These are phyloP conservation scores for Petrocephalus zakoni DNA, from an alignment of 2,113 vertebrate genomes.

Conservation along the genomic window DNA sequence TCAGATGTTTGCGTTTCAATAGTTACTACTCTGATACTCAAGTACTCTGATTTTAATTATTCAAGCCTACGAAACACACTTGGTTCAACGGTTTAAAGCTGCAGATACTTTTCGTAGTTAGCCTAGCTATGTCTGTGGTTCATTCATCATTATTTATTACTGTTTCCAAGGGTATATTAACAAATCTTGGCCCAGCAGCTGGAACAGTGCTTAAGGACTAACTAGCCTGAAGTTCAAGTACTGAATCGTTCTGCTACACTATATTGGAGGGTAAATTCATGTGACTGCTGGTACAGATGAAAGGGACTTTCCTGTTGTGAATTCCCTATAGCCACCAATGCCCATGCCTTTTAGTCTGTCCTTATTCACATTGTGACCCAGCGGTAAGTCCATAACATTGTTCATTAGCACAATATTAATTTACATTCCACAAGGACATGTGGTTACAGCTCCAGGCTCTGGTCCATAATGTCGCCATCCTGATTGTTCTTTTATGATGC, in stretches of 20 bases:
- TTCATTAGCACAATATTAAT: slow-evolving; percentile 3
- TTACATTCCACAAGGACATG: neutral
- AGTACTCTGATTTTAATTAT: slow-evolving; percentile 36
- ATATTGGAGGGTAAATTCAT: neutral
- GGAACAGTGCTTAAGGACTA: too few relatives aligned
- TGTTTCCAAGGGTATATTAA: too few relatives aligned
- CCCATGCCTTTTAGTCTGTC: neutral
- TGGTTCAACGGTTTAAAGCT: slow-evolving; percentile 27
- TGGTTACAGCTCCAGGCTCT: neutral
- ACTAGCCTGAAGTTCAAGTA: too few relatives aligned
- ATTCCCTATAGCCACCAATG: neutral
- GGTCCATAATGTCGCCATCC: neutral
- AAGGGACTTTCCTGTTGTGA: neutral
- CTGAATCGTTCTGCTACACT: too few relatives aligned
- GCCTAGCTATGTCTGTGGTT: too few relatives aligned
- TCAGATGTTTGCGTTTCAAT: slow-evolving; percentile 15
- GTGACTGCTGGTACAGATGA: neutral
- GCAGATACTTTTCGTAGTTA: slow-evolving; percentile 12
- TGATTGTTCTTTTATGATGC: neutral
- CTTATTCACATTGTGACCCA: neutral
- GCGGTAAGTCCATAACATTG: neutral
- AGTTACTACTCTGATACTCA: slow-evolving; percentile 4
- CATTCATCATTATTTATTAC: too few relatives aligned
- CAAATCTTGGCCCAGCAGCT: too few relatives aligned
- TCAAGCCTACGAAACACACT: slow-evolving; percentile 26